Conservation (phyloP, 2,113 vertebrate species). For the Sinocyclocheilus maitianheensis region DNA sequence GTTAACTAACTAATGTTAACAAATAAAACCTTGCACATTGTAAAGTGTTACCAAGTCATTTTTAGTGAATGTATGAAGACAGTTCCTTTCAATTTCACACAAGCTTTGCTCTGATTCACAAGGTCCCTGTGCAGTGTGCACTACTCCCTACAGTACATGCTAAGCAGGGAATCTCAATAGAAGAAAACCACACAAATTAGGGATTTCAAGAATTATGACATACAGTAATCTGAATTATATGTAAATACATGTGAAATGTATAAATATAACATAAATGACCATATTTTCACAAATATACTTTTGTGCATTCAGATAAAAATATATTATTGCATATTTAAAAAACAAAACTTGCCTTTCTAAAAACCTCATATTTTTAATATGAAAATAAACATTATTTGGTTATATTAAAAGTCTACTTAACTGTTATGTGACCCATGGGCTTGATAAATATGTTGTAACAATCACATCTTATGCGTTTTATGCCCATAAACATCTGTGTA, state of each 20-base stretch:
- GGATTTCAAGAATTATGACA: too few relatives aligned
- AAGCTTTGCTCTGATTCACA: too few relatives aligned
- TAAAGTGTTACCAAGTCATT: too few relatives aligned
- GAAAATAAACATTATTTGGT: neutral
- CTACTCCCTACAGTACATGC: too few relatives aligned
- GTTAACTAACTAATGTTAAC: too few relatives aligned
- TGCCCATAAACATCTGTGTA: neutral
- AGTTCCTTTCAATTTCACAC: too few relatives aligned
- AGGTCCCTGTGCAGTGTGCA: too few relatives aligned
- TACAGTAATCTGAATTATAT: neutral
- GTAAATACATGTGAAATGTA: neutral
- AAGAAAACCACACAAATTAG: too few relatives aligned
- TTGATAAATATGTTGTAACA: neutral
- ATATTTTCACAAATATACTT: neutral
- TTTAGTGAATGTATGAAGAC: too few relatives aligned
- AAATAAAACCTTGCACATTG: too few relatives aligned
- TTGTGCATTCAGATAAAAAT: neutral
- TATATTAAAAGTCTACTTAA: neutral
- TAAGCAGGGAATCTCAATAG: too few relatives aligned
- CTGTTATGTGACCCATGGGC: neutral
- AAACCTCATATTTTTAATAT: neutral
- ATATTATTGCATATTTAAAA: neutral
- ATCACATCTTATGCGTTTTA: neutral
- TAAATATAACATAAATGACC: neutral
- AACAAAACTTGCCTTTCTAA: neutral